Evolutionary conservation across 1,140 invertebrate genomes (phyloP), one percentile per base, ranked within the genome.

Genomic region (Oedothorax gibbosus): DNA sequence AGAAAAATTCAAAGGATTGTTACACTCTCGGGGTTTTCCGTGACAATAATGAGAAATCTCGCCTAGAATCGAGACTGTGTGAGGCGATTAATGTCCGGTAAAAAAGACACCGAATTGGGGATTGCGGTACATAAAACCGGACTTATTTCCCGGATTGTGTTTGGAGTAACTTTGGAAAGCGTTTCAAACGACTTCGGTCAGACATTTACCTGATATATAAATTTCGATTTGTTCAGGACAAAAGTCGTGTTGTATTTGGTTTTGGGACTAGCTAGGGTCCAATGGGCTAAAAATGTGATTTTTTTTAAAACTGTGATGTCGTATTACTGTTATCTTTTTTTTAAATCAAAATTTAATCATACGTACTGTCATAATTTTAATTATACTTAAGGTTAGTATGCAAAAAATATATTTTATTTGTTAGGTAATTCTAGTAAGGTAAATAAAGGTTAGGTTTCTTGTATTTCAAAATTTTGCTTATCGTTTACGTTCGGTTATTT

Each of bases 71-170:
- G 69, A 53, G 50, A 53, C 69, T 71, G 51, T 18, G 51, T 4
- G 21, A 71, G 69, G 21, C 69, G 50, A 71, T 71, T 71, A 71
- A 20, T 51, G 15, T 9, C 50, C 51, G 69, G 54, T 51, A 71
- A 71, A 35, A 71, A 71, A 51, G 54, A 71, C 50, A 53, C 21
- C 10, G 69, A 8, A 54, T 20, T 18, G 69, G n/a, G 35, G 66
- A 69, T 69, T 50, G 69, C 20, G 50, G 54, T 15, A 71, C 20
- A 49, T 71, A 54, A 71, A 71, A 71, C 50, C 1, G 49, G 69
- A 71, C 69, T 71, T 71, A 71, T 18, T 66, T 53, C 14, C 15
- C 50, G 69, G 57, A 71, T 71, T 71, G 49, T 53, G 69, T n/a
- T 71, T 35, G 50, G 50, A 18, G n/a, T 71, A 71, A 71, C 50